phyloP scores from a whole-genome alignment of 2,113 vertebrate genomes.

The Takifugu flavidus region DNA sequence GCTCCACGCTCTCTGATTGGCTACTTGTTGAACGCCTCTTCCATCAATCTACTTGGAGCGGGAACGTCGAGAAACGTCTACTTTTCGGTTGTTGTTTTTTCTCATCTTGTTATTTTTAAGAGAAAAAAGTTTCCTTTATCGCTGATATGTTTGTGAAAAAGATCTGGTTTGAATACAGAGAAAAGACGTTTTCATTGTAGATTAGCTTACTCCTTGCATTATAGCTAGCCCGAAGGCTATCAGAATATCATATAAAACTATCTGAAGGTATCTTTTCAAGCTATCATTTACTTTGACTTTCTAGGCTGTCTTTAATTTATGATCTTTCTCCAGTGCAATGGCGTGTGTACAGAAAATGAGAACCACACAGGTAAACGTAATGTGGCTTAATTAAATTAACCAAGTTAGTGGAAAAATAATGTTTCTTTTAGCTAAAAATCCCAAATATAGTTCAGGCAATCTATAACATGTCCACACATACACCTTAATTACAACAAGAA shows the following conservation, averaged over 20 bases:
- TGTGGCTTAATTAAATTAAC: background rate
- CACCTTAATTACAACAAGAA: no score
- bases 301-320: background rate
- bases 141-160: slow-evolving; percentile 8
- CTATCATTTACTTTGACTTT: background rate
- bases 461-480: no score
- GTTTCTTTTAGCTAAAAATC: no score
- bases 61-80: background rate
- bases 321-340: slow-evolving; percentile 40
- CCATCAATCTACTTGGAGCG: slow-evolving; percentile 22
- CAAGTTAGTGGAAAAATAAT: background rate
- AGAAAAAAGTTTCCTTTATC: background rate
- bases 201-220: background rate
- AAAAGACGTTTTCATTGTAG: background rate
- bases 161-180: background rate
- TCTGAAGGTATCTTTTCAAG: background rate
- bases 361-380: slow-evolving; percentile 51
- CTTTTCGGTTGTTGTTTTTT: background rate
- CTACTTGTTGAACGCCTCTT: slow-evolving; percentile 1
- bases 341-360: slow-evolving; percentile 56
- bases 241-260: background rate
- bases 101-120: no score
- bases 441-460: no score
- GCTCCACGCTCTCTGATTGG: slow-evolving; percentile 41
- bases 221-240: no score